Evolutionary conservation across 2,888 invertebrate species (phyloP), one percentile per base, ranked within the genome.

Genomic region (Clitarchus hookeri): DNA sequence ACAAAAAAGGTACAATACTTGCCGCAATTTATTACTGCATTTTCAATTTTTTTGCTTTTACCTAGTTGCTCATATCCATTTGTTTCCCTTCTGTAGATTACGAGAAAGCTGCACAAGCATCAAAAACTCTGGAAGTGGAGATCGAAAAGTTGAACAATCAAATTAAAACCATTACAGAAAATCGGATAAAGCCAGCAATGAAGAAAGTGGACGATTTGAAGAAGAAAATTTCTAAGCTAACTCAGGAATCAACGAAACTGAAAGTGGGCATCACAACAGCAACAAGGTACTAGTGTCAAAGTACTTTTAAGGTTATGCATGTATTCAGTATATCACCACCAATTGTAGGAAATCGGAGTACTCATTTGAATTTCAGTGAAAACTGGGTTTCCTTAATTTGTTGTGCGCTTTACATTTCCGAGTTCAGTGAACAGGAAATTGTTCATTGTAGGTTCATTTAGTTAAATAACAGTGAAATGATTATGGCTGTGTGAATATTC

Each of bases 181-280:
- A 94, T 0, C 94, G 94, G 88, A 94, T 97, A 13, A 95, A 94
- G 86, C 94, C 94, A 0, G 93, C 96, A 8, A 95, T 96, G 90
- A 95, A 94, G 85, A 94, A 93, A 84, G 94, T 98, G 0, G 94
- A 95, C 80, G 95, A 94, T 8, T 91, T 95, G 0, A 92, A 92
- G 0, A 95, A 94, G 88, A 94, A 95, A 88, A 94, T 97, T 6
- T 96, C 96, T 86, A 96, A 96, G 90, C 93, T 96, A 0, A 91
- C 90, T 19, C 91, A 91, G 48, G 91, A 92, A 86, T 91, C 93
- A 78, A 93, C 92, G 25, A 92, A 92, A 88, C 90, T 92, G 16
- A 91, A 90, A 48, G 92, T 93, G 0, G 91, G 91, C 53, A 90
- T 92, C 44, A 92, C 92, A 88, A 92, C 92, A 86, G 92, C 95